These are phyloP conservation scores for Hyperoplus lanceolatus DNA, from an alignment of 2,797 vertebrate genomes.

Conservation along the genomic window DNA sequence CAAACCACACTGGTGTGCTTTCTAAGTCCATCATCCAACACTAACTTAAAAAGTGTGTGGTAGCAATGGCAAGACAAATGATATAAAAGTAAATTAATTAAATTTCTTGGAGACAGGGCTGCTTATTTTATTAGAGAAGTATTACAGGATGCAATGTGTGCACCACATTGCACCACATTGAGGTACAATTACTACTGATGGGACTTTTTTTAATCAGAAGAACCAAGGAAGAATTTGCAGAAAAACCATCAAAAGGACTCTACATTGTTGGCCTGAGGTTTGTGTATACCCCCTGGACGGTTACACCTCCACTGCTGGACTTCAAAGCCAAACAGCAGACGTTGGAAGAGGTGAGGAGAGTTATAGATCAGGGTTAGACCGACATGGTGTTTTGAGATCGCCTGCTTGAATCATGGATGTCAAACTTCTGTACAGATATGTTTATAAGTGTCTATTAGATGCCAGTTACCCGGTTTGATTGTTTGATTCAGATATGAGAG, in stretches of 20 bases:
- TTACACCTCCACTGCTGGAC: neutral
- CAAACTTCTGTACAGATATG: neutral
- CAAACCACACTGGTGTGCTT: too few species aligned
- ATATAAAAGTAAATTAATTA: too few species aligned
- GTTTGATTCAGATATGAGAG: neutral
- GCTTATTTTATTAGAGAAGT: too few species aligned
- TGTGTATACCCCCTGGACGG: neutral
- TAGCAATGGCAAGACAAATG: too few species aligned
- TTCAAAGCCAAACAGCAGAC: slow-evolving; percentile 22
- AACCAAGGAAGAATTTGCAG: neutral
- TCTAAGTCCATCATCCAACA: too few species aligned
- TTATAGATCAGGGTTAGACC: neutral
- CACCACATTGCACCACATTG: too few species aligned
- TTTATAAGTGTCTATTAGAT: neutral
- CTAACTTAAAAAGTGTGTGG: too few species aligned
- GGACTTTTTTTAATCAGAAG: neutral
- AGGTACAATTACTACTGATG: too few species aligned
- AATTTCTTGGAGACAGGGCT: too few species aligned
- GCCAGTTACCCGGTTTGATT: neutral
- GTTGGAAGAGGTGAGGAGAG: neutral
- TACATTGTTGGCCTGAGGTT: neutral
- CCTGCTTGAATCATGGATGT: neutral
- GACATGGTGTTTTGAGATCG: too few species aligned
- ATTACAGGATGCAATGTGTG: neutral
- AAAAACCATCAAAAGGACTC: neutral